A percentile compares a stretch with the other conserved stretches of the same genome.
Conservation (phyloP, 2,797 vertebrate species). For the Lepidocolaptes lacrymiger region DNA sequence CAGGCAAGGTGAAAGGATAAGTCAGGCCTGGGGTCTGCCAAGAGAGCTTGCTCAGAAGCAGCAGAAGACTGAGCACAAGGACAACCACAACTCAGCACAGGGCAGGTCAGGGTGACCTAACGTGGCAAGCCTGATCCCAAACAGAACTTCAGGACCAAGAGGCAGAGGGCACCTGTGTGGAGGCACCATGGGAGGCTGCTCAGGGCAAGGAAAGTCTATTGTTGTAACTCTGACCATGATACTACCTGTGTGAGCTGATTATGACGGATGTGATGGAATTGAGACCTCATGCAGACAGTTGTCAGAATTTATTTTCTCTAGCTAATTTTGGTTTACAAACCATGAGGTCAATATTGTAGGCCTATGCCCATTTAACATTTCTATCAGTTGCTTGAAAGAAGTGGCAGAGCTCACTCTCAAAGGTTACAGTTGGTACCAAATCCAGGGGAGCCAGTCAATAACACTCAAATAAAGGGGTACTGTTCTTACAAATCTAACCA, state of each 20-base stretch:
- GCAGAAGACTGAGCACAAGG: neutral
- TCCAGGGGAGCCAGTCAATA: neutral
- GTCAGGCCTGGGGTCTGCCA: neutral
- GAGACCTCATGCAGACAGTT: neutral
- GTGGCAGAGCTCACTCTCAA: neutral
- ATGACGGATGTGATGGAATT: neutral
- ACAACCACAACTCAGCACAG: neutral
- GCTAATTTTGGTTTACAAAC: neutral
- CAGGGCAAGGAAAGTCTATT: neutral
- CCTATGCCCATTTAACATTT: accelerated
- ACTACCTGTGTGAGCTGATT: neutral
- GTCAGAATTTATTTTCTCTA: neutral
- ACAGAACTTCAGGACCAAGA: neutral
- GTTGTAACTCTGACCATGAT: neutral
- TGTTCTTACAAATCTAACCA: neutral
- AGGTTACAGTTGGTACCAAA: neutral
- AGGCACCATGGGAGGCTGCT: neutral
- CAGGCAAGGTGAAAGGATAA: neutral
- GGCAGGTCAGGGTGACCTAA: neutral
- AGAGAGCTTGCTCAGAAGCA: neutral
- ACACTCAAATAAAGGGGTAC: neutral
- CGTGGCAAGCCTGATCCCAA: neutral
- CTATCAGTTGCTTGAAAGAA: neutral
- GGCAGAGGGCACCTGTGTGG: neutral
- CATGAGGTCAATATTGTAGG: neutral